These are phyloP conservation scores for Ctenomys sociabilis DNA, from an alignment of 2,113 vertebrate genomes.

Conservation along the genomic window DNA sequence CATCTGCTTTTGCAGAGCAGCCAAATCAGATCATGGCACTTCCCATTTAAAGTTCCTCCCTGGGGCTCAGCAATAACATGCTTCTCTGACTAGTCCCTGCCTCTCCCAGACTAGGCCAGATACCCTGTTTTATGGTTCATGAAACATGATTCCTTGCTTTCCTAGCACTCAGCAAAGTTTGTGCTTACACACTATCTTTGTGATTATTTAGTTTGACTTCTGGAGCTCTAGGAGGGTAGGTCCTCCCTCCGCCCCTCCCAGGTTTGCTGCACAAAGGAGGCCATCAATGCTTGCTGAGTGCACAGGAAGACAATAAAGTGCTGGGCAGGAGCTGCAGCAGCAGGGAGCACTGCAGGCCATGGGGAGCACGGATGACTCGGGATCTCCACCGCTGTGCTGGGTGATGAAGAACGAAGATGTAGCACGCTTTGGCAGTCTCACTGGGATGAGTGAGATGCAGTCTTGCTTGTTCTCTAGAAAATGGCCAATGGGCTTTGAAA, in stretches of 20 bases:
- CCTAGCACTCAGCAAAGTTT: background rate
- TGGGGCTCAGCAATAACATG: background rate
- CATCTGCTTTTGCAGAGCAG: background rate
- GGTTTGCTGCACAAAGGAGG: rapidly evolving
- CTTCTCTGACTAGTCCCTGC: background rate
- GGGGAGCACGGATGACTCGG: background rate
- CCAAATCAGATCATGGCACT: background rate
- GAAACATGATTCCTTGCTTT: background rate
- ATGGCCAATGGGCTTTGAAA: background rate
- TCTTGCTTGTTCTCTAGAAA: background rate
- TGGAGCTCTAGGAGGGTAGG: background rate
- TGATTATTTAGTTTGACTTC: background rate
- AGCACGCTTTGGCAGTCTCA: too few species aligned
- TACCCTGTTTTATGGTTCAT: background rate
- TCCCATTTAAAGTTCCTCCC: background rate
- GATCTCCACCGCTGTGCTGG: background rate
- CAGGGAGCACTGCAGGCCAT: too few species aligned
- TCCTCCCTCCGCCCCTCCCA: rapidly evolving
- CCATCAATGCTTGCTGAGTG: background rate
- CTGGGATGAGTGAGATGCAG: rapidly evolving
- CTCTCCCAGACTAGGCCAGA: background rate
- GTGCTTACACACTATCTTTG: background rate
- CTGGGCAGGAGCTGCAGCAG: rapidly evolving
- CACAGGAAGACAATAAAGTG: too few species aligned
- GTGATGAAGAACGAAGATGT: background rate